These are phyloP conservation scores for Rhinichthys osculus DNA, from an alignment of 2,797 vertebrate genomes.

Conservation along the genomic window DNA sequence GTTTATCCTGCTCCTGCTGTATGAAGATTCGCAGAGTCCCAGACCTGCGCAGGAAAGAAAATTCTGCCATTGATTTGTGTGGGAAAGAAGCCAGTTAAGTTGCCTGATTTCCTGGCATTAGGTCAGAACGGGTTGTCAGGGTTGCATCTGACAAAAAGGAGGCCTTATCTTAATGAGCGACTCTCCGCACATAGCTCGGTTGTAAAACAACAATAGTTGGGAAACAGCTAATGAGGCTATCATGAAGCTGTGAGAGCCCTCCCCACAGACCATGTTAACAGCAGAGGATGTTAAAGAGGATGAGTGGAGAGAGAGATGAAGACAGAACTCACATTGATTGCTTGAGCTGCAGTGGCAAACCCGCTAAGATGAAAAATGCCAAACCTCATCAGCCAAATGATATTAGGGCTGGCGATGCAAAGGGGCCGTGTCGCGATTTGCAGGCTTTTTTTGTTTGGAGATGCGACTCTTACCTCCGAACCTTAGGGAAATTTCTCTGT, in stretches of 20 bases:
- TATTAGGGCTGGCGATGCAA: slow-evolving; percentile 72
- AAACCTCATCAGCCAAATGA: slow-evolving; percentile 78
- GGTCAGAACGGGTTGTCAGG: slow-evolving; percentile 76
- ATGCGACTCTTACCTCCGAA: slow-evolving; percentile 69
- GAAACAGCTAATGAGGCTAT: slow-evolving; percentile 87
- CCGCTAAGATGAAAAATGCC: slow-evolving; percentile 75
- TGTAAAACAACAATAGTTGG: slow-evolving; percentile 87
- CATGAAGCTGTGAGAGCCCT: slow-evolving; percentile 81
- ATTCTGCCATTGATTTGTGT: slow-evolving; percentile 76
- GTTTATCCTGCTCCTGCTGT: slow-evolving; percentile 43
- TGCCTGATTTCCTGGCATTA: slow-evolving; percentile 72
- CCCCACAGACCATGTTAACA: slow-evolving; percentile 76
- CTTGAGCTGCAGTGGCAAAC: slow-evolving; percentile 75
- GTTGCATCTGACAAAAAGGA: slow-evolving; percentile 72
- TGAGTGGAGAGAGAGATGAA: slow-evolving; percentile 73
- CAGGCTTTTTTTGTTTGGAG: slow-evolving; percentile 65
- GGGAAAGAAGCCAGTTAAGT: slow-evolving; percentile 74
- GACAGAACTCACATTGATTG: slow-evolving; percentile 76
- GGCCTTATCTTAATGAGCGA: slow-evolving; percentile 87
- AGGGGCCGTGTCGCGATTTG: slow-evolving; percentile 72
- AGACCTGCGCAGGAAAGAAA: slow-evolving; percentile 10
- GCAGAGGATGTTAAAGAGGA: slow-evolving; percentile 74
- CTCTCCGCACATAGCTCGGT: slow-evolving; percentile 83
- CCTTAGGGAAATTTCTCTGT: slow-evolving; percentile 76
- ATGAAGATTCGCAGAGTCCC: slow-evolving; percentile 41